Evolutionary conservation across 2,888 invertebrate species (phyloP), one percentile per base, ranked within the genome.

Genomic region (Sesia bembeciformis): DNA sequence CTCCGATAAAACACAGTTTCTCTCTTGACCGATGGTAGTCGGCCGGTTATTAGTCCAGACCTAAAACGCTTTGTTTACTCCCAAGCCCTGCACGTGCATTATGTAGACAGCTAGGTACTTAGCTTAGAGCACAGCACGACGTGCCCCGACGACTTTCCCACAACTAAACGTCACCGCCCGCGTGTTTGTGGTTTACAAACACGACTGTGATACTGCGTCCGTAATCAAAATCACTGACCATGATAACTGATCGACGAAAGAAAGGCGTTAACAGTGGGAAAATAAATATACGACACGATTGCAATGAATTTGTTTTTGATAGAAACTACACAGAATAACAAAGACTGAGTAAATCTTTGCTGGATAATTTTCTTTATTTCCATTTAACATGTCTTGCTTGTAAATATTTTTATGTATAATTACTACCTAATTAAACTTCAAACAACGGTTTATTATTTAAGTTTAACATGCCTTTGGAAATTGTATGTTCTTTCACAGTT

Each of bases 191-290:
- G 67, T 71, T 71, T 65, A 66, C 64, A 67, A 67, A 67, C 63
- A 68, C 58, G 64, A 59, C 46, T 56, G 62, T 62, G 54, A 58
- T 54, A 58, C 60, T 54, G 58, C 61, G 58, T 61, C 58, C 57
- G 60, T 23, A 23, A 23, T 23, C 57, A 57, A 60, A 53, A 54
- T 46, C 46, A 46, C 23, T 23, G 46, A 46, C 6, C 46, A 46
- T 7, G n/a, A 46, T 57, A 67, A 67, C 63, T 67, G 62, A 66
- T 71, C 69, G 65, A 66, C 67, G 60, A 72, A 70, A 58, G 57
- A 65, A 64, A 64, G 56, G 60, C 63, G 62, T 60, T 57, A 61
- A 70, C 65, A 73, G 68, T 76, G 71, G 62, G 69, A 73, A 74
- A 68, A 70, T 68, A 74, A 68, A 70, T 68, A 67, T 71, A 62